Percentiles rank a stretch among this genome's conserved stretches.
Evolutionary conservation across 2,113 vertebrate genomes (phyloP).

Genomic region (Mirounga angustirostris): DNA sequence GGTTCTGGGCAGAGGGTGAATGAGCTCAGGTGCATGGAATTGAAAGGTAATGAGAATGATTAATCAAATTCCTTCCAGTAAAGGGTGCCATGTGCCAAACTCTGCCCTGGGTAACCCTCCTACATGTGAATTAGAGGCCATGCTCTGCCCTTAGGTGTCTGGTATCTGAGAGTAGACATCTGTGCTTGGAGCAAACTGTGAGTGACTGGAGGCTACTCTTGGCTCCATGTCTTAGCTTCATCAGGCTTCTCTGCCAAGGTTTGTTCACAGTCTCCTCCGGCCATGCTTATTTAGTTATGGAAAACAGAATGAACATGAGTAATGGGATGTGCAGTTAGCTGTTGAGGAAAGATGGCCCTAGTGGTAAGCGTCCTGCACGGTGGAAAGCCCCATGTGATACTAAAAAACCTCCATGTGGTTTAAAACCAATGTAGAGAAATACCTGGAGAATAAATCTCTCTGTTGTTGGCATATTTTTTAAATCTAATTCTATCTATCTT

Average conservation of each 20-base stretch:
- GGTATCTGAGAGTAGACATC: conserved; percentile 74
- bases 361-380: background rate
- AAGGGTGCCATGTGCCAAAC: conserved; percentile 62
- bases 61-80: conserved; percentile 84
- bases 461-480: background rate
- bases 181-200: conserved; percentile 65
- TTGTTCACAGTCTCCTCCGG: conserved; percentile 62
- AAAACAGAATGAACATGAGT: conserved; percentile 73
- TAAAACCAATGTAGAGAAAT: conserved; percentile 19
- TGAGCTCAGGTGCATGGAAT: conserved; percentile 83
- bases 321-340: conserved; percentile 71
- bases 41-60: conserved; percentile 84
- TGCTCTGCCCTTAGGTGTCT: conserved; percentile 74
- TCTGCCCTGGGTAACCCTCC: conserved; percentile 75
- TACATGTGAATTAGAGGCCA: conserved; percentile 62
- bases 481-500: conserved; percentile 18
- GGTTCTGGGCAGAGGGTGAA: conserved; percentile 65
- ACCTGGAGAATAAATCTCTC: background rate
- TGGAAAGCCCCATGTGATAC: background rate
- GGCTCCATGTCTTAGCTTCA: conserved; percentile 62
- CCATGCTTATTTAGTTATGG: conserved; percentile 81
- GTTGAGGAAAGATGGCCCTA: background rate
- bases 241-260: conserved; percentile 72
- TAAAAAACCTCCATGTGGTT: background rate
- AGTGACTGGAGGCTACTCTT: conserved; percentile 48